These are phyloP conservation scores for Onychomys torridus DNA, from an alignment of 2,797 vertebrate species.

Conservation along the genomic window DNA sequence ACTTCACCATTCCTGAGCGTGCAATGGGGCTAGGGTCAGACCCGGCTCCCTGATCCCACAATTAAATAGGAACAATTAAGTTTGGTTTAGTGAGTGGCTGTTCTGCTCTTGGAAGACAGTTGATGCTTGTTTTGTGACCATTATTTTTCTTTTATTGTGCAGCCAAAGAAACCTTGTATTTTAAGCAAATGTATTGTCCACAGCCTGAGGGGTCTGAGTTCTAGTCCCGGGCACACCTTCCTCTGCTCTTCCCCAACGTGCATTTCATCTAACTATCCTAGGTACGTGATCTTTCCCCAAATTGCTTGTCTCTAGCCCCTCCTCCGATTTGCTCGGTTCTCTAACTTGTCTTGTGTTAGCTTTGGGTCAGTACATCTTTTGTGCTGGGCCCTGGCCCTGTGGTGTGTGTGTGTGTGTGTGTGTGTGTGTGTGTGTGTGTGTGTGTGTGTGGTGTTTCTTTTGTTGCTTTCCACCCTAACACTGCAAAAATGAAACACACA, in stretches of 20 bases:
- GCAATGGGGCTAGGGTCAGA: neutral
- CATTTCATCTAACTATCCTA: neutral
- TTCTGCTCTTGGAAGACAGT: neutral
- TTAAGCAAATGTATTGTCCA: neutral
- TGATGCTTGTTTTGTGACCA: neutral
- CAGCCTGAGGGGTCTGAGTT: neutral
- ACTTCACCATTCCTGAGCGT: neutral
- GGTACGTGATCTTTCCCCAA: neutral
- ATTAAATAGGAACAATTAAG: neutral
- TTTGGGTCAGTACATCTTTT: conserved; percentile 79
- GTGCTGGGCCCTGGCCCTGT: conserved; percentile 42
- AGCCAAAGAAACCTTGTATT: neutral
- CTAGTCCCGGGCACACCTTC: neutral
- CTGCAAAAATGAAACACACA: conserved; percentile 88
- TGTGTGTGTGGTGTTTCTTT: conserved; percentile 79
- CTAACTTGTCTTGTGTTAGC: conserved; percentile 76
- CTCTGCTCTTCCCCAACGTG: neutral
- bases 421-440: conserved; percentile 16
- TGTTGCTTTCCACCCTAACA: conserved; percentile 85
- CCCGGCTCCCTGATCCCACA: neutral
- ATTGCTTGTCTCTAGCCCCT: neutral
- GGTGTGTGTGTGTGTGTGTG: neutral
- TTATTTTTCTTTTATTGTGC: neutral
- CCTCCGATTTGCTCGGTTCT: conserved; percentile 48
- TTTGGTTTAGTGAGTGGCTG: neutral